Base-by-base conservation (phyloP, 1,140 invertebrate genomes). In the Drosophila nannoptera region DNA sequence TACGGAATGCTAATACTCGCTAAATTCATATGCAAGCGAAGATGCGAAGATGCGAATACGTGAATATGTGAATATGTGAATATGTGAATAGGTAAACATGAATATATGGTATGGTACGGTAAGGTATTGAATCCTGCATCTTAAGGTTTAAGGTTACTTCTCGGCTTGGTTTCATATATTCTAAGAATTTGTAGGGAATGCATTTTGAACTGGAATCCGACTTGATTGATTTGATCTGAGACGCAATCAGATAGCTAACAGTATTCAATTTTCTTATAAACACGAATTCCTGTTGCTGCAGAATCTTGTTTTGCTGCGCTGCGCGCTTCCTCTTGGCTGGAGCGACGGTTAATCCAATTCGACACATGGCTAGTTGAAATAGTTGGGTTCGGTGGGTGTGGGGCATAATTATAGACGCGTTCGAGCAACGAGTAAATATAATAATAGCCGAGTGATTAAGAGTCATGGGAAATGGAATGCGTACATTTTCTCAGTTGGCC, bases 401-500 rank as follows among this genome's bases (percentile, higher is more conserved):
- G 81, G 63, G 68, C 60, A 82, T 86, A 86, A 86, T 86, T 86
- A 86, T 82, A 71, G 60, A 68, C 70, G 53, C 61, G 48, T 54
- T 52, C 11, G 54, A 7, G 22, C 61, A 59, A 64, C 61, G 64
- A 78, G 68, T 78, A 84, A 83, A 83, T 78, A 77, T 84, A 86
- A 86, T 86, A 86, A 86, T 87, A 77, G 68, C 65, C 62, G 67
- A 70, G 81, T 86, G 81, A 86, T 87, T 86, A 86, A 87, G 68
- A 87, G 77, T 77, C 81, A 87, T 86, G 81, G 81, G 82, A 86
- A 86, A 87, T 81, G 78, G 69, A 87, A 77, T 74, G 81, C 61
- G 68, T 69, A 70, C 68, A 67, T 87, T 86, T 86, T 86, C 82
- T 82, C 81, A 86, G 81, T 84, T 84, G 75, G 49, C 48, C 54